A percentile compares a stretch with the other conserved stretches of the same genome.
These are phyloP conservation scores for Latrodectus hesperus DNA, from an alignment of 2,888 invertebrate genomes.

Conservation along the genomic window DNA sequence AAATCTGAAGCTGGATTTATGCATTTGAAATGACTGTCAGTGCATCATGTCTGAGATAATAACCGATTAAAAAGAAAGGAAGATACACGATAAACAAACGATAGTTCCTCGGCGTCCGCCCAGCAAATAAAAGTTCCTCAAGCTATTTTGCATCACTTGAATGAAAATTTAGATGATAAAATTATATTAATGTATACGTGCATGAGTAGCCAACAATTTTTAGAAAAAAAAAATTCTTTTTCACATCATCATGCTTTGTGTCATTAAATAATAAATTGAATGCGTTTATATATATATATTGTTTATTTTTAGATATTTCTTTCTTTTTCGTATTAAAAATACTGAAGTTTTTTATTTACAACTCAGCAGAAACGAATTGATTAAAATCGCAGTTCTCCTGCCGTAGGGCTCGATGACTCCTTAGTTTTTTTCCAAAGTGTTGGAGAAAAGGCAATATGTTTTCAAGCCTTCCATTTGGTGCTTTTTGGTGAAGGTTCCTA, in stretches of 20 bases:
- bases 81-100: slow-evolving; percentile 27
- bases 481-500: slow-evolving; percentile 70
- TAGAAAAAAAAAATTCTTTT: neutral
- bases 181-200: neutral
- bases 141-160: slow-evolving; percentile 12
- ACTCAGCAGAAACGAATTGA: no score
- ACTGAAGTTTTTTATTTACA: no score
- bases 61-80: no score
- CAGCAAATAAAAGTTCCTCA: slow-evolving; percentile 65
- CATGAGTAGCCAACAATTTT: neutral
- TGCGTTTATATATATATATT: no score
- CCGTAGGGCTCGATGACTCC: neutral
- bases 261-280: no score
- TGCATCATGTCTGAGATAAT: no score
- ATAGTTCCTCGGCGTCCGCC: slow-evolving; percentile 67
- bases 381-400: neutral
- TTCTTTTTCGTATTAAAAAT: no score
- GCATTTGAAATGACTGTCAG: no score
- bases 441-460: slow-evolving; percentile 47
- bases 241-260: no score
- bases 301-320: no score
- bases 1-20: no score
- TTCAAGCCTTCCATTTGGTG: slow-evolving; percentile 64
- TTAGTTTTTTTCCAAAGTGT: neutral
- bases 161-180: neutral